Base-by-base conservation (phyloP, 2,888 invertebrate genomes). In the Leucania comma region DNA sequence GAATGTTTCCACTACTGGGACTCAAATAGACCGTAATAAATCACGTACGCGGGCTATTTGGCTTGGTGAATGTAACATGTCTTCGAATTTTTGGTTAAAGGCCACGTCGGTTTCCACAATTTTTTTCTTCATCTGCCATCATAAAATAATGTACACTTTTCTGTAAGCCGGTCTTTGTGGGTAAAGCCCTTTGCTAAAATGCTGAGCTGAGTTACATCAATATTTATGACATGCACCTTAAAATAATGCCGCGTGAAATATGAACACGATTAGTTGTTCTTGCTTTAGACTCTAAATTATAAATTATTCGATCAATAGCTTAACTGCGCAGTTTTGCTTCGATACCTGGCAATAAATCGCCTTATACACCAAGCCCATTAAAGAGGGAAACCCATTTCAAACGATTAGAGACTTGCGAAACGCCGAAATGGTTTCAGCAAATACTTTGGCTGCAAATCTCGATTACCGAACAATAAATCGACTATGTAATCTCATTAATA, bases 401-500 rank as follows among this genome's bases (percentile, higher is more conserved):
- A 82, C 85, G 85, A 88, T 89, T 89, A 88, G 80, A 73, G 75
- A 68, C 71, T 81, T 80, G 78, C 71, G 83, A 85, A 81, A 76
- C 42, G 81, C 72, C 84, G 53, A 65, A 77, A 82, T 75, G 67
- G 69, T 72, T 80, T 80, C 73, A 69, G 68, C 74, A 67, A 72
- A 81, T 82, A 84, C 76, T 86, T 74, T 51, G 75, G 75, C 81
- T 83, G 82, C 81, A 87, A 89, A 89, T 90, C 84, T 85, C 72
- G 84, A 88, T 87, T 84, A 83, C 70, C 74, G 74, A 78, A 83
- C 89, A 86, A 90, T 90, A 90, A 90, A 91, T 92, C 86, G 81
- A 76, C 80, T 82, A 83, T 80, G 86, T 89, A 87, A 88, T 83
- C 87, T 88, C 87, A 87, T 91, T 88, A 87, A 87, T 85, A 86